A percentile compares a stretch with the other conserved stretches of the same genome.
These are phyloP conservation scores for Flexamia atlantica DNA, from an alignment of 2,888 invertebrate species.

Conservation along the genomic window DNA sequence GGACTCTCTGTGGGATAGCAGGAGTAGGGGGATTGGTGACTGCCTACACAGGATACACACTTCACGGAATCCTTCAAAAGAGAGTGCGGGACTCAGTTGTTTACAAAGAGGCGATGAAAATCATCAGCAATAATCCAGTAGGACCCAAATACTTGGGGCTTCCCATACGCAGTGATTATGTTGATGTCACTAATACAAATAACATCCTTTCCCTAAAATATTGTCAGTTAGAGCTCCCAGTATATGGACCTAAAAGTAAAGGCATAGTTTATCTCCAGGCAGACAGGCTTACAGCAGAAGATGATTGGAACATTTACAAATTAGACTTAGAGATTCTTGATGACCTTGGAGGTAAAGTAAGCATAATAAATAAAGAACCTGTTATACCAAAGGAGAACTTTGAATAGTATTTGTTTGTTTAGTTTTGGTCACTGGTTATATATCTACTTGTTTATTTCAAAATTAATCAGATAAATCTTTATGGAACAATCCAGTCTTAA, in stretches of 20 bases:
- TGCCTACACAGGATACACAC: slow-evolving; percentile 31
- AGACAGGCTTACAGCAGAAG: slow-evolving; percentile 36
- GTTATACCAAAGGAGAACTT: not conserved
- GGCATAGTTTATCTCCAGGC: slow-evolving; percentile 15
- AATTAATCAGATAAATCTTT: no score
- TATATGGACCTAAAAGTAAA: slow-evolving; percentile 37
- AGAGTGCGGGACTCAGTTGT: slow-evolving; percentile 41
- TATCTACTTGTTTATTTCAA: no score
- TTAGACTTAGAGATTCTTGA: slow-evolving; percentile 32
- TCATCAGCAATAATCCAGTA: slow-evolving; percentile 10
- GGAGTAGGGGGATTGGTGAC: slow-evolving; percentile 37
- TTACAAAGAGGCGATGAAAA: slow-evolving; percentile 45
- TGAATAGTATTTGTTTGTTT: not conserved
- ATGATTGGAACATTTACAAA: slow-evolving; percentile 30
- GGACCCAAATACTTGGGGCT: not conserved
- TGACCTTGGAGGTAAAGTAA: slow-evolving; percentile 11
- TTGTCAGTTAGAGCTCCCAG: slow-evolving; percentile 24
- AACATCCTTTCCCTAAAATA: slow-evolving; percentile 5
- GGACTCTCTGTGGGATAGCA: slow-evolving; percentile 16
- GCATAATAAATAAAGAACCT: slow-evolving; percentile 36
- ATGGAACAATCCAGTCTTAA: no score
- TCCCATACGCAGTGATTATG: not conserved
- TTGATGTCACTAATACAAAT: slow-evolving; percentile 15
- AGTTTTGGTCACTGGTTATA: not conserved
- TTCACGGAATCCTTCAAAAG: slow-evolving; percentile 40